phyloP scores from a whole-genome alignment of 2,888 invertebrate species.

The Ischnus inquisitorius region DNA sequence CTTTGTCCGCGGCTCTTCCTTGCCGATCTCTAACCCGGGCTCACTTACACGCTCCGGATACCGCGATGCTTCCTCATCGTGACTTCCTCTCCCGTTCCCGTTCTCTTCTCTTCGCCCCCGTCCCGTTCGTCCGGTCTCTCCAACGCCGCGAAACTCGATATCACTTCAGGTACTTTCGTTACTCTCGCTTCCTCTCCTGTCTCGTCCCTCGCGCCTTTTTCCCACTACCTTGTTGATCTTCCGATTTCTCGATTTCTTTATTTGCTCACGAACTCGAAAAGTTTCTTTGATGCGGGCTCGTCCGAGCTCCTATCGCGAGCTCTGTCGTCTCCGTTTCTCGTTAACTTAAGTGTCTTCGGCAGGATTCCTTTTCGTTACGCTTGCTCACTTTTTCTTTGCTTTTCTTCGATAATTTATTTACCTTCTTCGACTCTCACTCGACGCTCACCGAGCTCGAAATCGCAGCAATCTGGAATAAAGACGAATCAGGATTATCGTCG shows the following conservation, averaged over 20 bases:
- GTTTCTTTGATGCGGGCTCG: constrained; percentile 60
- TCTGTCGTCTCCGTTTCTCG: constrained; percentile 12
- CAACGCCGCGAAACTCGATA: constrained; percentile 61
- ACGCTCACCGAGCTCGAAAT: background rate
- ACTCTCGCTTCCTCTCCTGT: constrained; percentile 10
- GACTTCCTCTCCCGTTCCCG: constrained; percentile 49
- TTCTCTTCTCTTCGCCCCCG: no score
- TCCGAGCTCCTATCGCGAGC: constrained; percentile 7
- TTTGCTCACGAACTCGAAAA: constrained; percentile 34
- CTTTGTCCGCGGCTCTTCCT: constrained; percentile 35
- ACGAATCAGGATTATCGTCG: constrained; percentile 30
- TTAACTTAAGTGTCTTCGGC: constrained; percentile 49
- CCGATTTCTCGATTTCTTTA: constrained; percentile 47
- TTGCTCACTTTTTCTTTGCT: background rate
- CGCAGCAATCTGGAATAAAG: constrained; percentile 55
- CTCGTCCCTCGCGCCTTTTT: constrained; percentile 32
- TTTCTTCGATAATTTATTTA: constrained; percentile 33
- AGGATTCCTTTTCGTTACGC: constrained; percentile 41
- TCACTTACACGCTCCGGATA: constrained; percentile 66
- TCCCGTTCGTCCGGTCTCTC: background rate
- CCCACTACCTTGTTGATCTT: constrained; percentile 47
- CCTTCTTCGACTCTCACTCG: constrained; percentile 23
- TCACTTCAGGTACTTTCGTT: constrained; percentile 38
- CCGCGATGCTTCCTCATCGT: constrained; percentile 57
- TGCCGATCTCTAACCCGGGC: constrained; percentile 29